Conservation (phyloP, 2,888 invertebrate species). For the Hirtodrosophila alboralis region DNA sequence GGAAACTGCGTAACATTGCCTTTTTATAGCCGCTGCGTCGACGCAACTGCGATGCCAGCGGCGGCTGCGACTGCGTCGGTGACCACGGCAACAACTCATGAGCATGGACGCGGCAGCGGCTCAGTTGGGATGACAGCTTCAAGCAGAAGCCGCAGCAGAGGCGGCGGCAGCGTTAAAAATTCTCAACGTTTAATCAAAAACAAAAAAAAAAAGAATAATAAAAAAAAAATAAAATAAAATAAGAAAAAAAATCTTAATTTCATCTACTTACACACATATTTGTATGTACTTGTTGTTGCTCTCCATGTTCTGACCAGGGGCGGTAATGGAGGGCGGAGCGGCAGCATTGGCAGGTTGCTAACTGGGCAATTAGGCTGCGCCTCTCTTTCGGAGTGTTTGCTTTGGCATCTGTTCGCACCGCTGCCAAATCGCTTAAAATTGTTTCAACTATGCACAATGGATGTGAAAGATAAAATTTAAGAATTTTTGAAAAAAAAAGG, state of each 20-base stretch:
- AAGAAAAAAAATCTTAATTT: conserved; percentile 62
- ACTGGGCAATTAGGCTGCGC: conserved; percentile 73
- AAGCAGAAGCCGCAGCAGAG: conserved; percentile 14
- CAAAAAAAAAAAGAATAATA: conserved; percentile 25
- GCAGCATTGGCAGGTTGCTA: conserved; percentile 59
- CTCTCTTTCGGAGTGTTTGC: conserved; percentile 60
- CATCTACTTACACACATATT: conserved; percentile 67
- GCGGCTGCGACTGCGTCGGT: conserved; percentile 27
- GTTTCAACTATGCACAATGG: conserved; percentile 28
- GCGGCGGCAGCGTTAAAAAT: conserved; percentile 64
- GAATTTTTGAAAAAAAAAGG: background rate
- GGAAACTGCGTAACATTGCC: conserved; percentile 72
- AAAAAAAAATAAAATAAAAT: conserved; percentile 36
- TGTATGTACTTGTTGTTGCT: conserved; percentile 29
- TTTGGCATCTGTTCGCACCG: conserved; percentile 68
- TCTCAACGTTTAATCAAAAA: conserved; percentile 73
- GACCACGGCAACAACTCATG: conserved; percentile 41
- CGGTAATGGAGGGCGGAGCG: conserved; percentile 31
- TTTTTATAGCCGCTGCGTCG: conserved; percentile 67
- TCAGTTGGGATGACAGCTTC: conserved; percentile 50
- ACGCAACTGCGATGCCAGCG: conserved; percentile 31
- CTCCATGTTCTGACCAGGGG: conserved; percentile 30
- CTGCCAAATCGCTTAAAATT: conserved; percentile 41
- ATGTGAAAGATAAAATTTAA: background rate
- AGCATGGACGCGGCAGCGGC: conserved; percentile 33